Evolutionary conservation across 2,888 invertebrate genomes (phyloP).

Genomic region (Apotomis betuletana): DNA sequence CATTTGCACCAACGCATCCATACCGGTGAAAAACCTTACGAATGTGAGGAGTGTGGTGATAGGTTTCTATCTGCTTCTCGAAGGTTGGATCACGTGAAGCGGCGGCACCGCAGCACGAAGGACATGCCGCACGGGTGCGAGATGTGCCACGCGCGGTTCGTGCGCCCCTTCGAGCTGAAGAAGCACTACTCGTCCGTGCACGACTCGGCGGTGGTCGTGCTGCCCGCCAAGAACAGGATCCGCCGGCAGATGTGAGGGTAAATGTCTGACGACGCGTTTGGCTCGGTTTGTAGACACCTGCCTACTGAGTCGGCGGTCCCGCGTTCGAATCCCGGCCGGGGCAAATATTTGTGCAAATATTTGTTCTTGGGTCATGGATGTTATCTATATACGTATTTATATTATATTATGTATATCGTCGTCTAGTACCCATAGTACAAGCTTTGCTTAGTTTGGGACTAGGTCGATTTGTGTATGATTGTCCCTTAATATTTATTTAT

Average conservation of each 20-base stretch:
- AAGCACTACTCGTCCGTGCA: conserved; percentile 67
- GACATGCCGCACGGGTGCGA: conserved; percentile 67
- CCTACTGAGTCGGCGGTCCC: too few species aligned
- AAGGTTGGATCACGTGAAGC: conserved; percentile 68
- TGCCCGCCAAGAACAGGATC: conserved; percentile 41
- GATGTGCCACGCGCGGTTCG: conserved; percentile 66
- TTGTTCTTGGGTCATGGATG: too few species aligned
- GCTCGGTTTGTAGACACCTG: too few species aligned
- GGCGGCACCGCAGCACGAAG: conserved; percentile 61
- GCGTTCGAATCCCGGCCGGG: too few species aligned
- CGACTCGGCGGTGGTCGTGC: conserved; percentile 50
- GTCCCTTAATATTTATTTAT: too few species aligned
- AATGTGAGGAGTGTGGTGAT: conserved; percentile 67
- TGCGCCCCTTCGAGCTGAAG: conserved; percentile 70
- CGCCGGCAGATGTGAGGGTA: conserved; percentile 40
- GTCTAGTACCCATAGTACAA: too few species aligned
- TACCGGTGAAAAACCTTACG: conserved; percentile 68
- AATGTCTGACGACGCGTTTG: too few species aligned
- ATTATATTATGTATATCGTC: too few species aligned
- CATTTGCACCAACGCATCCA: conserved; percentile 69
- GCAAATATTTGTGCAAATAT: too few species aligned
- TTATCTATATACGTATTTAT: too few species aligned
- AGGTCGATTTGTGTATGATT: too few species aligned
- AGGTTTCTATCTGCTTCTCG: conserved; percentile 71
- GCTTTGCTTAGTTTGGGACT: too few species aligned